phyloP scores from a whole-genome alignment of 2,888 invertebrate species.

The Lampropteryx suffumata region DNA sequence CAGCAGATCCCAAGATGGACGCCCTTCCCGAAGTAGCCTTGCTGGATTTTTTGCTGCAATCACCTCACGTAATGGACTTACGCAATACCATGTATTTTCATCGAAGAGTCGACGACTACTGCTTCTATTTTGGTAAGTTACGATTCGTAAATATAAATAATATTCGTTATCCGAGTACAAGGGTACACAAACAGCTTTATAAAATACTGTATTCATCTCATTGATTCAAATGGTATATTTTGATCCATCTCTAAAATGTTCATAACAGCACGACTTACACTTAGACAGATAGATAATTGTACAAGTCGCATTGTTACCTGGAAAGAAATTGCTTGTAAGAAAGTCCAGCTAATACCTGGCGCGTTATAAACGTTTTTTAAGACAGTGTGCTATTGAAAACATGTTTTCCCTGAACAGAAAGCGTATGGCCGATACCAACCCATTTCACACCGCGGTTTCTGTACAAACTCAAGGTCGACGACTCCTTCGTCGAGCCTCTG shows the following conservation, averaged over 20 bases:
- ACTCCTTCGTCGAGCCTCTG: conserved; percentile 71
- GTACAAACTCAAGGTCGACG: conserved; percentile 72
- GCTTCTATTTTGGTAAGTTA: conserved; percentile 67
- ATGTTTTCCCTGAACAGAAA: conserved; percentile 40
- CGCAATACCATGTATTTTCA: conserved; percentile 56
- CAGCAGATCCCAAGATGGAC: conserved; percentile 68
- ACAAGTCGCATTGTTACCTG: too few relatives aligned
- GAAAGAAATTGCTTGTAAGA: too few relatives aligned
- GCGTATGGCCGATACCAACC: conserved; percentile 70
- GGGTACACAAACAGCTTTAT: too few relatives aligned
- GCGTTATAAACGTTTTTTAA: not conserved
- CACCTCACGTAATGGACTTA: conserved; percentile 62
- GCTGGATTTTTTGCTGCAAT: conserved; percentile 70
- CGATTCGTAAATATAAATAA: not conserved
- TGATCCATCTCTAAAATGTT: too few relatives aligned
- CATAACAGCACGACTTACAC: too few relatives aligned
- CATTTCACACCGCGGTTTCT: conserved; percentile 69
- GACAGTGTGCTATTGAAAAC: not conserved
- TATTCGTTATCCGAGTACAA: too few relatives aligned
- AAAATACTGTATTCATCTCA: too few relatives aligned
- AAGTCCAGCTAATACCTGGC: too few relatives aligned
- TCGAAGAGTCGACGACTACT: conserved; percentile 68
- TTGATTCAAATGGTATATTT: too few relatives aligned
- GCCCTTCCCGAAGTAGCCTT: conserved; percentile 75
- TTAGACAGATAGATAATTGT: too few relatives aligned